Conservation (phyloP, 2,113 vertebrate genomes). For the Ahaetulla prasina region DNA sequence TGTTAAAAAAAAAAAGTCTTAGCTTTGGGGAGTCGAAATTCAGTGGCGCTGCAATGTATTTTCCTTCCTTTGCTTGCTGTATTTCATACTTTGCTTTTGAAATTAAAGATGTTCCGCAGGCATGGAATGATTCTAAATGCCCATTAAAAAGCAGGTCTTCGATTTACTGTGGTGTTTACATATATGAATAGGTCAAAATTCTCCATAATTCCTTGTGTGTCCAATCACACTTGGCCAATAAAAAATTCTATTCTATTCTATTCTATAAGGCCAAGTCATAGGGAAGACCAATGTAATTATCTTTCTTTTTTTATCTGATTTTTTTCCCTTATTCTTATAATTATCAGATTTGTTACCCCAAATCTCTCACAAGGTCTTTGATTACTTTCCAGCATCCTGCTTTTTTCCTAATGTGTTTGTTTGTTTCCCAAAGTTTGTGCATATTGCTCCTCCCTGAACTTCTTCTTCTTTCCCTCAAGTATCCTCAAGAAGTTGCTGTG, state of each 20-base stretch:
- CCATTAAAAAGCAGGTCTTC: constrained; percentile 33
- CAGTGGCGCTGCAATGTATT: constrained; percentile 30
- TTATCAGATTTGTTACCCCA: not conserved
- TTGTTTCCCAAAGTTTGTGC: constrained; percentile 1
- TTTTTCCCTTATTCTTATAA: not conserved
- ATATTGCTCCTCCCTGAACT: not conserved
- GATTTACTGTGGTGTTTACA: constrained; percentile 42
- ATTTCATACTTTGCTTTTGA: constrained; percentile 41
- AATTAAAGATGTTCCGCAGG: constrained; percentile 15
- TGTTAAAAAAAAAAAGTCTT: constrained; percentile 25
- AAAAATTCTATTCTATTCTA: too few relatives aligned
- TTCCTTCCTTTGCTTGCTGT: constrained; percentile 30
- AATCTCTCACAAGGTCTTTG: not conserved
- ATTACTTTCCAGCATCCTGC: not conserved
- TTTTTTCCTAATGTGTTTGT: not conserved
- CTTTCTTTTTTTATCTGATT: constrained; percentile 3
- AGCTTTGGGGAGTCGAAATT: constrained; percentile 25
- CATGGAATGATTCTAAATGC: constrained; percentile 24
- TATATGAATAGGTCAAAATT: constrained; percentile 25
- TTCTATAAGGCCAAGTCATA: constrained; percentile 31
- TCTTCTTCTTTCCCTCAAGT: not conserved
- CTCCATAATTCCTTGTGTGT: too few relatives aligned
- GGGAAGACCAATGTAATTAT: constrained; percentile 20
- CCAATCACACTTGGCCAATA: too few relatives aligned
- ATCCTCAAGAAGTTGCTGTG: constrained; percentile 29